Conservation (phyloP, 2,113 vertebrate genomes). For the Lichenostomus cassidix region DNA sequence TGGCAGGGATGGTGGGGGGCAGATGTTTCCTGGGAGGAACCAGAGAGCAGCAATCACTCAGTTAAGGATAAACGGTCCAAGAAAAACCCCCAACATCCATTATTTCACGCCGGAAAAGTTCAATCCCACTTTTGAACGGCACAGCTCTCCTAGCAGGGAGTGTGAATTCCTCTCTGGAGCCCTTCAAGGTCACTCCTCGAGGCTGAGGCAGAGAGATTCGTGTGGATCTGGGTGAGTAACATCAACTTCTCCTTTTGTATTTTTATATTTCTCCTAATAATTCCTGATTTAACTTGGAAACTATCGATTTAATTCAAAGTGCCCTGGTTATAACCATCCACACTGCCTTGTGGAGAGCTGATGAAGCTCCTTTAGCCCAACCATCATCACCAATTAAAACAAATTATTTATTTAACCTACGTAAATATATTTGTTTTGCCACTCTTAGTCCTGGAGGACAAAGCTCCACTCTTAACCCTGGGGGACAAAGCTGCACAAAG, state of each 20-base stretch:
- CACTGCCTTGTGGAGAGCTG: rapidly evolving
- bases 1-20: neutral
- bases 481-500: rapidly evolving
- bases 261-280: no score
- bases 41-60: neutral
- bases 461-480: neutral
- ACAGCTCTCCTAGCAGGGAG: neutral
- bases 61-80: neutral
- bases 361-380: neutral
- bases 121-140: neutral
- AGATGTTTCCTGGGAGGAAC: neutral
- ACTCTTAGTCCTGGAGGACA: rapidly evolving
- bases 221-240: neutral
- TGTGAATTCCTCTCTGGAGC: neutral
- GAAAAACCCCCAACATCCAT: rapidly evolving
- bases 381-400: rapidly evolving
- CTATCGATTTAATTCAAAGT: neutral
- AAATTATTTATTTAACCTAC: rapidly evolving
- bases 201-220: neutral
- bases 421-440: neutral
- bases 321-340: neutral
- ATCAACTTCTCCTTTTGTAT: no score
- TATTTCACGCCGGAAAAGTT: rapidly evolving
- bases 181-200: neutral
- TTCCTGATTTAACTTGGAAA: neutral